Evolutionary conservation across 1,140 invertebrate genomes (phyloP), one percentile per base, ranked within the genome.

Genomic region (Dendroctonus ponderosae): DNA sequence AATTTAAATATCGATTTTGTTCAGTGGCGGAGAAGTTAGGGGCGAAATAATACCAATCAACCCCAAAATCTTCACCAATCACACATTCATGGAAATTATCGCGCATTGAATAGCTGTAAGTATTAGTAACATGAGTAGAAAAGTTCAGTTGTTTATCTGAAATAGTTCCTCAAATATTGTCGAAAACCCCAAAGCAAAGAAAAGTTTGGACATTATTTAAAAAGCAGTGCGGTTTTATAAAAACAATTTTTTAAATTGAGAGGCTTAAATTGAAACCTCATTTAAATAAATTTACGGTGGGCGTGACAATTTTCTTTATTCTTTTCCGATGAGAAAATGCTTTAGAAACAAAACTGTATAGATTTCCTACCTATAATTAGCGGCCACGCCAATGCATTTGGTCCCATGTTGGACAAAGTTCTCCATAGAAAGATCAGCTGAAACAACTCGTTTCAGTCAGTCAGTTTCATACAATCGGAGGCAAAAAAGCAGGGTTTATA

Each of bases 331-430:
- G 7, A 56, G 9, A 5, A 56, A 46, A 41, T 15, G 48, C 4
- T 66, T 8, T 44, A 44, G 11, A 50, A 70, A 68, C 54, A 62
- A 11, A 64, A 68, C 46, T 64, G 52, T 37, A 70, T 67, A 62
- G 52, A 70, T 70, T 68, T 73, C 70, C 76, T 79, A 84, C 82
- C 79, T 79, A 71, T 83, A 84, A 72, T 84, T 84, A 5, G 81
- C 68, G 5, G 79, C 81, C 40, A 82, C 80, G 12, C 80, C 82
- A 48, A 82, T 71, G 63, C 83, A 82, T 74, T 84, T 84, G 58
- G 78, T 81, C 46, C 82, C 79, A 65, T 78, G 71, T 41, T 66
- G 58, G 3, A 74, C 75, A 71, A 82, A 82, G 42, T 57, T 65
- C 15, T 65, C 62, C 40, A 66, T 6, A 15, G 62, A 56, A 65